phyloP scores from a whole-genome alignment of 2,113 vertebrate species.

The Strigops habroptila region DNA sequence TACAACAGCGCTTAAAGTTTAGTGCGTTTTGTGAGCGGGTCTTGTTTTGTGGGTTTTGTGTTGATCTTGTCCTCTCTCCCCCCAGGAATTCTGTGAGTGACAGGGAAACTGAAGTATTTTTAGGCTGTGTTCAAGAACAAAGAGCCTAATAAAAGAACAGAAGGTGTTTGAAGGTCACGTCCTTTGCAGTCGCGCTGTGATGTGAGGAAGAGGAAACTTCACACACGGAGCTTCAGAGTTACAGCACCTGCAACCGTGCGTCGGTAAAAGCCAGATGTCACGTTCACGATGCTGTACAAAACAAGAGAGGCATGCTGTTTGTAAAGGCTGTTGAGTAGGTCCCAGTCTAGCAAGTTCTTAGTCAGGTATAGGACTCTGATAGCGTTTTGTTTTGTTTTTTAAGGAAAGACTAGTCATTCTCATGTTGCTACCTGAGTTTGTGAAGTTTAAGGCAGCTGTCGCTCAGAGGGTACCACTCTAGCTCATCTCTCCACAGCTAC shows the following conservation, averaged over 20 bases:
- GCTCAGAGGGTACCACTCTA: accelerated
- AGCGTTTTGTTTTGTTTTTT: neutral
- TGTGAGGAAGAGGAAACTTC: accelerated
- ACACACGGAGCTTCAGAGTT: no score
- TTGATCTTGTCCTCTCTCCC: no score
- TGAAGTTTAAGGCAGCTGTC: neutral
- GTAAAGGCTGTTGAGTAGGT: neutral
- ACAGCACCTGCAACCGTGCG: no score
- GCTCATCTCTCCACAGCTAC: neutral
- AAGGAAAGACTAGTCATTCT: neutral
- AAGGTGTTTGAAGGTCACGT: no score
- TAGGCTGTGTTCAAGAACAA: no score
- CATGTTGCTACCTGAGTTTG: accelerated
- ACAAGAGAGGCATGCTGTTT: neutral
- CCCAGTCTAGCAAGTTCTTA: neutral
- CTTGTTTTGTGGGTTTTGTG: no score
- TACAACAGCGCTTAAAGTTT: neutral
- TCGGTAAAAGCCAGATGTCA: neutral
- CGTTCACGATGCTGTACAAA: no score
- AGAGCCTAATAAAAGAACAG: no score
- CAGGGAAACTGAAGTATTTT: accelerated
- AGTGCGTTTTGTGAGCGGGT: accelerated
- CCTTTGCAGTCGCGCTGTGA: accelerated
- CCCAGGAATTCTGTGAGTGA: no score
- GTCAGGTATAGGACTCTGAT: neutral